phyloP scores from a whole-genome alignment of 2,113 vertebrate species.

The Mus pahari region DNA sequence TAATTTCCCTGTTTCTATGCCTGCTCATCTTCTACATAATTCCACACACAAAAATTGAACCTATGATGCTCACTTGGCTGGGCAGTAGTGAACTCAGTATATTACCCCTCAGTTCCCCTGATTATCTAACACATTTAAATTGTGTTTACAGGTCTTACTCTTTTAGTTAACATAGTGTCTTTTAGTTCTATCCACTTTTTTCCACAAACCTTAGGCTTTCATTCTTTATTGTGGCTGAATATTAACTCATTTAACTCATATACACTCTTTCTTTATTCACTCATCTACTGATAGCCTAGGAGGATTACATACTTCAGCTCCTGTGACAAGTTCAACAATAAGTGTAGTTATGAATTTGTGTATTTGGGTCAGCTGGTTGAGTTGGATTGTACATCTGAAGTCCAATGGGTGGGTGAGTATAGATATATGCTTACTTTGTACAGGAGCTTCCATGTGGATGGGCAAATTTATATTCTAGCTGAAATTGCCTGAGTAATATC shows the following conservation, averaged over 20 bases:
- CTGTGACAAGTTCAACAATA: not conserved
- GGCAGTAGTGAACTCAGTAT: not conserved
- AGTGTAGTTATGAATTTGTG: not conserved
- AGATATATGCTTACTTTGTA: not conserved
- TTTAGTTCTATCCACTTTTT: not conserved
- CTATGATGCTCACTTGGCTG: not conserved
- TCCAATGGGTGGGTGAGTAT: not conserved
- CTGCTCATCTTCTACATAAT: not conserved
- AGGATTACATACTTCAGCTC: not conserved
- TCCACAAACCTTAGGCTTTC: not conserved
- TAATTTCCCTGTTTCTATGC: not conserved
- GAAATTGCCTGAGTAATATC: not conserved
- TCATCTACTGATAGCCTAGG: not conserved
- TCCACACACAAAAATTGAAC: not conserved
- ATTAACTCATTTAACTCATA: not conserved
- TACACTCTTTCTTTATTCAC: not conserved
- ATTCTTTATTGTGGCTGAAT: not conserved
- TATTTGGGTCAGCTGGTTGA: not conserved
- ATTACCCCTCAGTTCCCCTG: rapidly evolving
- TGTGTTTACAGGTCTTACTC: not conserved
- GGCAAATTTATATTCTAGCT: not conserved
- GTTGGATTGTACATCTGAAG: too few species aligned
- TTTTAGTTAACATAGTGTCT: not conserved
- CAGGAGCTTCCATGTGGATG: not conserved
- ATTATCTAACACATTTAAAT: not conserved